Conservation (phyloP, 2,888 invertebrate genomes). For the Hypomecis atomaria region DNA sequence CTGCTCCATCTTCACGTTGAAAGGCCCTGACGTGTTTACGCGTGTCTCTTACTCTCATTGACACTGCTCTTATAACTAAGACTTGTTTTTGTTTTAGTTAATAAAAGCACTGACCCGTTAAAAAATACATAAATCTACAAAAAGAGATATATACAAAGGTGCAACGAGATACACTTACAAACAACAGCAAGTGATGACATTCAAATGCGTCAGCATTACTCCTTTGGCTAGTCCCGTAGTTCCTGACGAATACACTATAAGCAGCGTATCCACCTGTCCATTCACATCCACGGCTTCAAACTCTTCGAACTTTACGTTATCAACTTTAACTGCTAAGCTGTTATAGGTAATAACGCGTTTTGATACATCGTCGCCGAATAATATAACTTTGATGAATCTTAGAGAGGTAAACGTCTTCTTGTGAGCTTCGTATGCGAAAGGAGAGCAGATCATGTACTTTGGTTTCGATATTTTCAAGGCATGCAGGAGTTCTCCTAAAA, state of each 20-base stretch:
- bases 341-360: conserved; percentile 53
- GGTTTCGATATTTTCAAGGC: conserved; percentile 65
- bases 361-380: conserved; percentile 56
- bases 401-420: conserved; percentile 49
- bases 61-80: too few relatives aligned
- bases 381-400: conserved; percentile 53
- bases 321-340: conserved; percentile 51
- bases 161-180: conserved; percentile 54
- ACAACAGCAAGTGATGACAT: conserved; percentile 51
- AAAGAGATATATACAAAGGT: background rate
- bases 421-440: conserved; percentile 55
- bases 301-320: conserved; percentile 56
- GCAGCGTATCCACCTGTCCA: conserved; percentile 58
- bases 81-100: too few relatives aligned
- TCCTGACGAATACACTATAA: conserved; percentile 72
- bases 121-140: too few relatives aligned
- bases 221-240: conserved; percentile 75
- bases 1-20: too few relatives aligned
- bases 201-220: conserved; percentile 68
- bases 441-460: conserved; percentile 63
- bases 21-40: too few relatives aligned
- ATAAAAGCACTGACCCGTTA: too few relatives aligned
- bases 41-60: too few relatives aligned
- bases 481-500: conserved; percentile 68
- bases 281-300: conserved; percentile 57